These are phyloP conservation scores for Leptopilina boulardi DNA, from an alignment of 1,140 invertebrate species.

Conservation along the genomic window DNA sequence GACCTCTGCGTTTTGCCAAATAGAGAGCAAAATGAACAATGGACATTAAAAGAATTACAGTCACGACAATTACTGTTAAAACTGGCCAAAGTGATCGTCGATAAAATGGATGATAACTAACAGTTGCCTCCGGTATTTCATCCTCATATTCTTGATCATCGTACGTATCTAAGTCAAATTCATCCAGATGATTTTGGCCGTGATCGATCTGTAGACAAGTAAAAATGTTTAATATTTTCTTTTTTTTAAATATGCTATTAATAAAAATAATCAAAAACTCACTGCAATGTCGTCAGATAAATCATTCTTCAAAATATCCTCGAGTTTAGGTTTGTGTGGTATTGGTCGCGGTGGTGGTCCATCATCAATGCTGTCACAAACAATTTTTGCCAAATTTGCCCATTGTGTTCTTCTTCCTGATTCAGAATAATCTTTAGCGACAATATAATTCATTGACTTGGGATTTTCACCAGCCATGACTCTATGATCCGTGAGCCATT, in stretches of 20 bases:
- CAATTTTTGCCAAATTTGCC: constrained; percentile 65
- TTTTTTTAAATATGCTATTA: background rate
- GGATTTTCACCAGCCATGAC: constrained; percentile 65
- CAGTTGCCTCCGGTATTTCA: constrained; percentile 25
- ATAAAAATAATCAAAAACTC: background rate
- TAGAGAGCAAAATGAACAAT: constrained; percentile 58
- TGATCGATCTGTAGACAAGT: constrained; percentile 19
- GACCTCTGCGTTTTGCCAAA: constrained; percentile 65
- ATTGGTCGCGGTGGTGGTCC: constrained; percentile 61
- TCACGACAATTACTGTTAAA: constrained; percentile 59
- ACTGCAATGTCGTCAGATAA: constrained; percentile 18
- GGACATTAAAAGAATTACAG: constrained; percentile 59
- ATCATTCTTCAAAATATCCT: constrained; percentile 11
- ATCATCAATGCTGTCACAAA: constrained; percentile 61
- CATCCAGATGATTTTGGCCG: constrained; percentile 50
- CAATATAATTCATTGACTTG: constrained; percentile 33
- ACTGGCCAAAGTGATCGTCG: constrained; percentile 61
- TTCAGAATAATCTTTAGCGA: constrained; percentile 50
- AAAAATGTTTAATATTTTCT: background rate
- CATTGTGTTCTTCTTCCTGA: constrained; percentile 62
- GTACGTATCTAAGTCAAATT: constrained; percentile 53
- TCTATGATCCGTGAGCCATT: constrained; percentile 70
- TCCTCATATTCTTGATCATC: constrained; percentile 64
- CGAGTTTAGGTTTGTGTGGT: background rate
- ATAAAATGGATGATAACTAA: constrained; percentile 62